Evolutionary conservation across 2,113 vertebrate genomes (phyloP).

Genomic region (Macaca nemestrina): DNA sequence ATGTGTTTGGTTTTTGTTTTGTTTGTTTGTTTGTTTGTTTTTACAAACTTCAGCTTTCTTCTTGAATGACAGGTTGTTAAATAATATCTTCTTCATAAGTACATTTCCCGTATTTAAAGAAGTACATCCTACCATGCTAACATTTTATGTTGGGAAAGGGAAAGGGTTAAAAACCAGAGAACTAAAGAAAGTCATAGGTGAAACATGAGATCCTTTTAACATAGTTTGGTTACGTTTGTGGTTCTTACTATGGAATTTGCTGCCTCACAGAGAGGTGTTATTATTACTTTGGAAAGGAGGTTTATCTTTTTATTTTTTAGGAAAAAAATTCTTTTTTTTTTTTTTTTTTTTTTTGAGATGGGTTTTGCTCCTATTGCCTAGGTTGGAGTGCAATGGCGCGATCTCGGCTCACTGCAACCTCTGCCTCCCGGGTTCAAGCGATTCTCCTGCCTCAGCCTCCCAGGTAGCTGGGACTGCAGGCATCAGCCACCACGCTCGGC

Average conservation of each 20-base stretch:
- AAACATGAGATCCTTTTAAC: neutral
- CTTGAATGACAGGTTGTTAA: neutral
- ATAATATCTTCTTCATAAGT: neutral
- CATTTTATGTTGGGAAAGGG: neutral
- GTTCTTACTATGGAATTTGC: neutral
- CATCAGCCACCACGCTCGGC: no score
- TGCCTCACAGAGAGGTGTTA: neutral
- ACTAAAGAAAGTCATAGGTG: neutral
- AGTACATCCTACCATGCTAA: neutral
- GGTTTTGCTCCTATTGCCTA: no score
- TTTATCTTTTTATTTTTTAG: no score
- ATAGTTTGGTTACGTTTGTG: neutral
- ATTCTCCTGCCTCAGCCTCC: no score
- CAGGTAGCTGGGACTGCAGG: no score
- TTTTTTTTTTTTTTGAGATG: no score
- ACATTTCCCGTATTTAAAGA: neutral
- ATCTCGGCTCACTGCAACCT: no score
- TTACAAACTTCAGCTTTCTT: neutral
- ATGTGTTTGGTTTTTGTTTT: neutral
- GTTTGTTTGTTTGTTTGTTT: no score
- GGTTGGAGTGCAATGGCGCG: no score
- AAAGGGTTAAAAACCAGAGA: neutral
- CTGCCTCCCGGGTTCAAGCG: no score
- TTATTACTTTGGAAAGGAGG: no score
- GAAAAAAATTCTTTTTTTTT: no score